Conservation (phyloP, 2,113 vertebrate genomes). For the Rhombomys opimus region DNA sequence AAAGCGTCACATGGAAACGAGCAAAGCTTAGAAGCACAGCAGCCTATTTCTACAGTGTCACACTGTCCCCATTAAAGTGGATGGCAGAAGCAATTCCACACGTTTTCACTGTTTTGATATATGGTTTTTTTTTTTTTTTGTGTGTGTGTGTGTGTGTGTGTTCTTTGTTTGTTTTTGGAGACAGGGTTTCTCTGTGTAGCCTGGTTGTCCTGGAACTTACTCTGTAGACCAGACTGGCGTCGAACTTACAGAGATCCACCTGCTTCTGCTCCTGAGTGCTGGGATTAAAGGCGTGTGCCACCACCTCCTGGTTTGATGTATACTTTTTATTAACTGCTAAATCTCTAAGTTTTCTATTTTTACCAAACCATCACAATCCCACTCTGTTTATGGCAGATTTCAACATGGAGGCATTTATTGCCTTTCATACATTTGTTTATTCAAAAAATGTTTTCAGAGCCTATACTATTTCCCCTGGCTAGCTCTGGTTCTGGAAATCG, state of each 20-base stretch:
- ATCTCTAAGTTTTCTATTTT: not conserved
- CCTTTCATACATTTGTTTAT: not conserved
- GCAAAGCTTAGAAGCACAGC: not conserved
- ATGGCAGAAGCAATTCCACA: not conserved
- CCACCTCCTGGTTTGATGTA: not conserved
- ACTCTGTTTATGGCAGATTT: not conserved
- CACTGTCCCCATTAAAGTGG: not conserved
- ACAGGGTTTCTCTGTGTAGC: not conserved
- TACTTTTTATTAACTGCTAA: not conserved
- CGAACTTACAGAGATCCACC: not conserved
- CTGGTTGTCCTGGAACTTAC: not conserved
- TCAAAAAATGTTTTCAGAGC: not conserved
- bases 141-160: too few species aligned
- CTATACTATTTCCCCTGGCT: not conserved
- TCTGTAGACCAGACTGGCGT: not conserved
- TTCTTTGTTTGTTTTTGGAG: too few species aligned
- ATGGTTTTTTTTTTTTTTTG: not conserved
- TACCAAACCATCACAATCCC: not conserved
- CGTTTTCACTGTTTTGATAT: not conserved
- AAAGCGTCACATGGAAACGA: not conserved
- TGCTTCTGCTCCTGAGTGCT: not conserved
- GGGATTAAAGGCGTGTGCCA: not conserved
- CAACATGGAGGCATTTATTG: not conserved
- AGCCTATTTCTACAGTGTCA: not conserved
- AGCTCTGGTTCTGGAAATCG: not conserved